phyloP scores from a whole-genome alignment of 53 echinoderm and acorn worm species.

The Paracentrotus lividus region DNA sequence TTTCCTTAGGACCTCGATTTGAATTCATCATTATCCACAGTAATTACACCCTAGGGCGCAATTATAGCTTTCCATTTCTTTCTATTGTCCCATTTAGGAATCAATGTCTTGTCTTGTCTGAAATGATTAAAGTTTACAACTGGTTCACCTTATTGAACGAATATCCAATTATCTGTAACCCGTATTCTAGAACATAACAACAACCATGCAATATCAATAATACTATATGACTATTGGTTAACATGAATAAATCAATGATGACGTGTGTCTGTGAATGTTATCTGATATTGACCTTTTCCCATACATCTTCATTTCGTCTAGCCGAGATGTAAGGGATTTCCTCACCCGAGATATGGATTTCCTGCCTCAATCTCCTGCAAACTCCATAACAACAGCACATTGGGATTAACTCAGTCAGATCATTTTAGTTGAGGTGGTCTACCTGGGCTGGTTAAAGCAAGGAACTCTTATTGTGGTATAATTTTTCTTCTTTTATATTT shows the following conservation, averaged over 20 bases:
- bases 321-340: not conserved
- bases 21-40: no score
- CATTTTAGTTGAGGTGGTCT: not conserved
- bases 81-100: no score
- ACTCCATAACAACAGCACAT: not conserved
- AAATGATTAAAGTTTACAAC: no score
- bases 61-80: not conserved
- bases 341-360: not conserved
- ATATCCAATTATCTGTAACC: no score
- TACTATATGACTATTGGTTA: no score
- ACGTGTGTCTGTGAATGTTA: not conserved
- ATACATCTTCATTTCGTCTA: not conserved
- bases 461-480: not conserved
- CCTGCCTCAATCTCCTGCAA: not conserved
- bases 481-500: not conserved
- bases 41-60: not conserved
- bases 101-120: no score
- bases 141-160: no score
- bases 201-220: no score
- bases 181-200: no score
- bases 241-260: not conserved
- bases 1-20: no score
- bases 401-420: not conserved
- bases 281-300: not conserved
- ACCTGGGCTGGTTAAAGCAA: no score